Percentiles rank a stretch among this genome's conserved stretches.
Conservation (phyloP, 2,113 vertebrate species). For the Sturnus vulgaris region DNA sequence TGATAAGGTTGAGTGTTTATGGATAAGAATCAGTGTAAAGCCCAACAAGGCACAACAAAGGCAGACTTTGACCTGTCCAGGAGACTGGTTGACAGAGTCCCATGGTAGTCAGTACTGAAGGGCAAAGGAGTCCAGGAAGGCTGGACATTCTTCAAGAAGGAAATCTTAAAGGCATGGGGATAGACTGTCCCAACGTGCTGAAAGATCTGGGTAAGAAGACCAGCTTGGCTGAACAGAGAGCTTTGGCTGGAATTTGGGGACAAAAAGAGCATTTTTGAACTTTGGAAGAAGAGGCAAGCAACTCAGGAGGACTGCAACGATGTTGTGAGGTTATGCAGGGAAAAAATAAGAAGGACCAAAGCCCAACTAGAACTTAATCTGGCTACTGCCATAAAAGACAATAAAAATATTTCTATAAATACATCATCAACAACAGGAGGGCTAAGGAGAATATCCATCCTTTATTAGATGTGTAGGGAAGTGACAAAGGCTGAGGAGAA, state of each 20-base stretch:
- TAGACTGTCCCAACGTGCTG: neutral
- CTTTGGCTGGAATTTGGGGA: neutral
- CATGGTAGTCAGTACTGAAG: neutral
- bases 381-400: neutral
- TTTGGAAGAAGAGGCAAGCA: neutral
- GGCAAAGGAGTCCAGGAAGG: neutral
- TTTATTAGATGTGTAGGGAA: neutral
- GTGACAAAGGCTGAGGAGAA: neutral
- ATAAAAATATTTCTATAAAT: neutral
- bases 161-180: neutral
- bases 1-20: neutral
- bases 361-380: neutral
- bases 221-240: neutral
- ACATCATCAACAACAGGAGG: neutral
- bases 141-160: neutral
- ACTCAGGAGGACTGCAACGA: neutral
- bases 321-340: neutral
- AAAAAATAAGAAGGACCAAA: neutral
- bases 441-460: neutral
- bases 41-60: neutral
- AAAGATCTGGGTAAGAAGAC: neutral
- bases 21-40: neutral
- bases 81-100: neutral
- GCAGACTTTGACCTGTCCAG: neutral
- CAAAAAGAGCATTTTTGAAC: neutral